Evolutionary conservation across 92 coral and sea anemone genomes (phyloP).

Genomic region (Nematostella vectensis): DNA sequence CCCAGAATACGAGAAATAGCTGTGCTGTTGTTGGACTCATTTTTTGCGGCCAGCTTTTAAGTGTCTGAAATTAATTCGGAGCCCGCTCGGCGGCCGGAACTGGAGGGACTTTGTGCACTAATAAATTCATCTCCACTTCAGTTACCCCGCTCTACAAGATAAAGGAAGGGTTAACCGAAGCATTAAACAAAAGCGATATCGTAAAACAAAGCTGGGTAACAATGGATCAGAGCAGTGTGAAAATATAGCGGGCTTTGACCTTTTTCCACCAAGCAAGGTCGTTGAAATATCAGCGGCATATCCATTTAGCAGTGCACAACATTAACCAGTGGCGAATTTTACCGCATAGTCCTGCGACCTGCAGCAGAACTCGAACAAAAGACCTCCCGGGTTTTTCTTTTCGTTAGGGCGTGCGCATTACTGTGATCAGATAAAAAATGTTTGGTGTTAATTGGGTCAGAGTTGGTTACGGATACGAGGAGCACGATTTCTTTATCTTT

Average conservation of each 20-base stretch:
- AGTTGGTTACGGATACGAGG: too few species aligned
- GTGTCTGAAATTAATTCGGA: conserved; percentile 14
- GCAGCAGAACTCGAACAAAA: too few species aligned
- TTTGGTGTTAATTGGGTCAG: too few species aligned
- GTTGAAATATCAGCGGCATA: neutral
- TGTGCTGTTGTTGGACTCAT: neutral
- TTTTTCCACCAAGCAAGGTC: neutral
- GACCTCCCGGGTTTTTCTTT: too few species aligned
- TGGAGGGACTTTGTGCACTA: conserved; percentile 12
- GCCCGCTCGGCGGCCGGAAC: conserved; percentile 18
- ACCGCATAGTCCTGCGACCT: too few species aligned
- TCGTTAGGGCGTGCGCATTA: too few species aligned
- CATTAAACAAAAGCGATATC: neutral
- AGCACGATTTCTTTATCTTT: too few species aligned
- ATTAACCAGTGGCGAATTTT: too few species aligned
- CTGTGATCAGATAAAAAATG: too few species aligned
- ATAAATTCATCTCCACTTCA: neutral
- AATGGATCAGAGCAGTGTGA: neutral
- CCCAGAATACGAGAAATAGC: neutral
- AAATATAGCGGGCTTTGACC: conserved; percentile 1
- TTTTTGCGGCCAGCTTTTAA: conserved; percentile 2
- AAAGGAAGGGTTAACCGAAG: neutral
- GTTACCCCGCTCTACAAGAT: neutral
- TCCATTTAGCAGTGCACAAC: too few species aligned
- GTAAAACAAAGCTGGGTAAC: neutral